Evolutionary conservation across 1,140 invertebrate genomes (phyloP).

Genomic region (Drosophila navojoa): DNA sequence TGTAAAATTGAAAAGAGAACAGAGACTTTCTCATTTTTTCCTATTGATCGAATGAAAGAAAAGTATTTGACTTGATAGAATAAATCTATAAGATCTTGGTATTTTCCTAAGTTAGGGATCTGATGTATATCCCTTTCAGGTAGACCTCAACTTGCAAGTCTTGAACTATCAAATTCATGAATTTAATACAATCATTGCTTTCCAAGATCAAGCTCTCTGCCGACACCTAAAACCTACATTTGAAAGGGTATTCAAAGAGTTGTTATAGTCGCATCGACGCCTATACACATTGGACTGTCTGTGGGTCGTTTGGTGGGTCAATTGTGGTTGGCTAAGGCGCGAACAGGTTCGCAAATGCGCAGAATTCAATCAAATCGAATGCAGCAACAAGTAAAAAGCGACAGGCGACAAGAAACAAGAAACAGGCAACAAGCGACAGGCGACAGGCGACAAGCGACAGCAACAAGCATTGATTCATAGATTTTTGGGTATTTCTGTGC

Average conservation of each 20-base stretch:
- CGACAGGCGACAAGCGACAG: conserved; percentile 13
- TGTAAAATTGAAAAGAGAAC: too few species aligned
- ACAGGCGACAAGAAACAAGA: conserved; percentile 4
- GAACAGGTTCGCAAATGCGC: conserved; percentile 69
- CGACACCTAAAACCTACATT: too few species aligned
- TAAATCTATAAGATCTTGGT: too few species aligned
- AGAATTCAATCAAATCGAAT: conserved; percentile 53
- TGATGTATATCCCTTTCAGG: too few species aligned
- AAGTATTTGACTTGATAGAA: too few species aligned
- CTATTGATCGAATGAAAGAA: too few species aligned
- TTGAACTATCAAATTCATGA: too few species aligned
- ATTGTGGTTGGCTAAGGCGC: conserved; percentile 46
- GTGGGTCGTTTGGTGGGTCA: conserved; percentile 11
- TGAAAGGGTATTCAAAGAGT: conserved; percentile 8
- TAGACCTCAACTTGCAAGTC: too few species aligned
- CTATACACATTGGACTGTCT: background rate
- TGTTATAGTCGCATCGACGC: background rate
- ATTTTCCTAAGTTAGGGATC: too few species aligned
- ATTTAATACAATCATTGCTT: too few species aligned
- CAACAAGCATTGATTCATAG: background rate
- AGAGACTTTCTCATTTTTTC: too few species aligned
- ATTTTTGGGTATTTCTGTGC: background rate
- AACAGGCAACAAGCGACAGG: conserved; percentile 10
- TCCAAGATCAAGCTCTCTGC: too few species aligned
- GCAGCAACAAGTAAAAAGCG: conserved; percentile 18